A percentile compares a stretch with the other conserved stretches of the same genome.
Conservation (phyloP, 2,797 vertebrate genomes). For the Rhabdophis nuchalis region DNA sequence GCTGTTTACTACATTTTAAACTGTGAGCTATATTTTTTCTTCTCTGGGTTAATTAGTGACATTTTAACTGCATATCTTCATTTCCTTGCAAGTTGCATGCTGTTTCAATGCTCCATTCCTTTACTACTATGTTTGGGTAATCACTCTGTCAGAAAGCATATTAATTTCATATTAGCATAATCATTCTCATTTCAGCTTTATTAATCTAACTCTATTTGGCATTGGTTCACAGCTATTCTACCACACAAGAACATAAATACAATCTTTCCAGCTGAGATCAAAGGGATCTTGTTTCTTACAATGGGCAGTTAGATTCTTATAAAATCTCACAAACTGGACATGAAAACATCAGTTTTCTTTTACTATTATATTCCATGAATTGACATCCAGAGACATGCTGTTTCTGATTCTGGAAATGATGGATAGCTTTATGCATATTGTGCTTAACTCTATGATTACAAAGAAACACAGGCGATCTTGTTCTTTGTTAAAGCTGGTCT, state of each 20-base stretch:
- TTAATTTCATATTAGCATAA: constrained; percentile 25
- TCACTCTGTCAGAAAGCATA: constrained; percentile 20
- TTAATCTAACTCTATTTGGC: constrained; percentile 22
- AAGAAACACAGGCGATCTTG: background rate
- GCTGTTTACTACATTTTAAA: background rate
- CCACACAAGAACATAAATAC: background rate
- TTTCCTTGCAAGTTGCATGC: constrained; percentile 7
- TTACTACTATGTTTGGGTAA: constrained; percentile 3
- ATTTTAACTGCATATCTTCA: constrained; percentile 19
- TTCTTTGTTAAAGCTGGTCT: background rate
- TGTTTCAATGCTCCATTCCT: constrained; percentile 7
- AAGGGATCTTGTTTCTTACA: background rate
- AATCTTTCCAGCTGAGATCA: background rate
- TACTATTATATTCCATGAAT: background rate
- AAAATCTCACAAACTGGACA: background rate
- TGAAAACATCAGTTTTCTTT: background rate
- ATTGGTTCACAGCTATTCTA: constrained; percentile 13
- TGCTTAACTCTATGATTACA: background rate
- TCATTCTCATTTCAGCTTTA: constrained; percentile 25
- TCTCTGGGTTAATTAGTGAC: constrained; percentile 24
- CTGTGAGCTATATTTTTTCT: constrained; percentile 8
- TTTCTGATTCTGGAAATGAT: background rate
- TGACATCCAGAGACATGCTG: background rate
- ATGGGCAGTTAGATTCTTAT: background rate
- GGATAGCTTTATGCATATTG: background rate